phyloP scores from a whole-genome alignment of 2,888 invertebrate species.

The Cheiracanthium punctorium region DNA sequence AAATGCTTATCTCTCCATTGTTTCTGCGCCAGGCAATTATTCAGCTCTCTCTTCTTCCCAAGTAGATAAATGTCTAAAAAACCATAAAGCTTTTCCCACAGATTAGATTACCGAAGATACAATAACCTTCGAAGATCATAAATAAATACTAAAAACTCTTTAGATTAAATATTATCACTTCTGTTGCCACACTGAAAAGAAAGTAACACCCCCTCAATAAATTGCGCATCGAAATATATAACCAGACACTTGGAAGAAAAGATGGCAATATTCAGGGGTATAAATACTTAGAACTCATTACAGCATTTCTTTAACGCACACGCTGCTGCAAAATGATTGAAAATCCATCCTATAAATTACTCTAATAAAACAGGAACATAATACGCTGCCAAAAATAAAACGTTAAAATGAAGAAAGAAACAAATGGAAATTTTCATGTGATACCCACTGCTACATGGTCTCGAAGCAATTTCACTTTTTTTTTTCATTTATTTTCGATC shows the following conservation, averaged over 20 bases:
- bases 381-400: not conserved
- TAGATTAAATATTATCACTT: too few species aligned
- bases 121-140: too few species aligned
- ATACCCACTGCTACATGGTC: not conserved
- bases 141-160: too few species aligned
- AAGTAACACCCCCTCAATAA: not conserved
- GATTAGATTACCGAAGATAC: too few species aligned
- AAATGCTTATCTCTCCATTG: too few species aligned
- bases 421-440: conserved; percentile 4
- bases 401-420: not conserved
- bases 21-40: too few species aligned
- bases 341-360: conserved; percentile 1
- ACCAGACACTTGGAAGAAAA: not conserved
- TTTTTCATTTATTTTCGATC: conserved; percentile 5
- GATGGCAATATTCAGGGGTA: not conserved
- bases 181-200: too few species aligned
- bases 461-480: not conserved
- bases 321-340: not conserved
- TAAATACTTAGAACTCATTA: conserved; percentile 11
- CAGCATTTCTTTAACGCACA: not conserved
- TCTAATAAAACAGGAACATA: conserved; percentile 4
- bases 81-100: too few species aligned
- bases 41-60: too few species aligned
- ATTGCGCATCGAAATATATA: not conserved
- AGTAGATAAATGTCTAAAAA: too few species aligned